Base-by-base conservation (phyloP, 2,113 vertebrate species). In the Scophthalmus maximus region DNA sequence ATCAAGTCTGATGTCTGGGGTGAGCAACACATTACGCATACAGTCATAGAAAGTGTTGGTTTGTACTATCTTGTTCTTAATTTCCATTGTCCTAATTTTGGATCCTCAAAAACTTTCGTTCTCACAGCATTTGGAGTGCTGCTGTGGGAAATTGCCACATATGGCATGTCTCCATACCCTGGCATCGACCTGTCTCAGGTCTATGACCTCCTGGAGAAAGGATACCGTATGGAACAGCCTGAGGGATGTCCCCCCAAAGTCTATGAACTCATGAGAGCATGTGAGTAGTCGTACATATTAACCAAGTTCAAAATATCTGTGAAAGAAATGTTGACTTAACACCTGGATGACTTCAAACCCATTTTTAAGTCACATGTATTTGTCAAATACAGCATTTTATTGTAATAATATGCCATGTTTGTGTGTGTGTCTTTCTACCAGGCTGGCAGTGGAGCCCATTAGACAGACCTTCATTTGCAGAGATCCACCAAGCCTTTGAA, bases 1-100 rank as follows among this genome's bases (percentile, higher is more conserved):
- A 99, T 99, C 86, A 99, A 99, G 87, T 99, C 98, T 50, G 98
- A 99, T 0, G 97, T 99, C 36, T 99, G 98, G 98, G 98, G 98
- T 99, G 30, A 85, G 91, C 22, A 61, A 18, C 32, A 14, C 26
- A 60, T 7, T n/a, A 7, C 12, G 2, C 5, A 12, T 20, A 7
- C 8, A 14, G 20, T 29, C 27, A 60, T 32, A 5, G 0, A 18
- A 1, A 25, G 2, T 40, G 3, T 26, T 3, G 6, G 14, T 2
- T 64, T 65, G 44, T 36, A 17, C 0, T 32, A 0, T 25, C 4
- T 40, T 0, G 2, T 36, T 22, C 8, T 1, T 3, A 6, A 18
- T 55, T 30, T 40, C 9, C 68, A 8, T 6, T 63, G 5, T 4
- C 10, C 38, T 59, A 3, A 63, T 18, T 5, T 64, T 51, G 58